A percentile compares a stretch with the other conserved stretches of the same genome.
Evolutionary conservation across 2,888 invertebrate genomes (phyloP).

Genomic region (Nephrotoma guestfalica): DNA sequence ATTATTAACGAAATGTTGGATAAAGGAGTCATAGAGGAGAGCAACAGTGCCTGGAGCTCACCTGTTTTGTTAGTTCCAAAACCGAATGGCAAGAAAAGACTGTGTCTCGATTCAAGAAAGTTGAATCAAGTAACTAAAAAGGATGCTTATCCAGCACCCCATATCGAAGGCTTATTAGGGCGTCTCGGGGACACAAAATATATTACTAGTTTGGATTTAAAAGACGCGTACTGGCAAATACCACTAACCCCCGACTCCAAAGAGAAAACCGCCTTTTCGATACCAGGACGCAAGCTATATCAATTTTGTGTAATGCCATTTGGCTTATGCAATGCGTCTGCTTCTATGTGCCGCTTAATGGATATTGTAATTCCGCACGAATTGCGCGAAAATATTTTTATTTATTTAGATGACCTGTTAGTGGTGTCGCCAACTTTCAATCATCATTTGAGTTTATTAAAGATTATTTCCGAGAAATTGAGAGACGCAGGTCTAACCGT

Average conservation of each 20-base stretch:
- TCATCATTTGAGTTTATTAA: too few relatives aligned
- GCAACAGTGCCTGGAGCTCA: conserved; percentile 7
- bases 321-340: neutral
- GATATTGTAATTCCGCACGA: neutral
- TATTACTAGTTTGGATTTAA: neutral
- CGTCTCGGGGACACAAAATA: conserved; percentile 3
- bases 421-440: too few relatives aligned
- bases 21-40: conserved; percentile 15
- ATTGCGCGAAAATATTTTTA: neutral
- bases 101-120: neutral
- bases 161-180: conserved; percentile 1
- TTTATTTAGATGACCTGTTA: neutral
- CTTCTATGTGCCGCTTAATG: neutral
- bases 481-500: neutral
- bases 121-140: conserved; percentile 10
- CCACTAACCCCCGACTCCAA: neutral
- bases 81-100: too few relatives aligned
- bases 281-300: conserved; percentile 6
- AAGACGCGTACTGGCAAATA: conserved; percentile 9
- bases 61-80: too few relatives aligned
- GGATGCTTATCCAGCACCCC: conserved; percentile 7
- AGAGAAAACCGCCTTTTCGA: conserved; percentile 9
- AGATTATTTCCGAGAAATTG: too few relatives aligned
- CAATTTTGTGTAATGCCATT: neutral
- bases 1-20: conserved; percentile 15